Evolutionary conservation across 2,888 invertebrate species (phyloP).

Genomic region (Kuschelorhynchus macadamiae): DNA sequence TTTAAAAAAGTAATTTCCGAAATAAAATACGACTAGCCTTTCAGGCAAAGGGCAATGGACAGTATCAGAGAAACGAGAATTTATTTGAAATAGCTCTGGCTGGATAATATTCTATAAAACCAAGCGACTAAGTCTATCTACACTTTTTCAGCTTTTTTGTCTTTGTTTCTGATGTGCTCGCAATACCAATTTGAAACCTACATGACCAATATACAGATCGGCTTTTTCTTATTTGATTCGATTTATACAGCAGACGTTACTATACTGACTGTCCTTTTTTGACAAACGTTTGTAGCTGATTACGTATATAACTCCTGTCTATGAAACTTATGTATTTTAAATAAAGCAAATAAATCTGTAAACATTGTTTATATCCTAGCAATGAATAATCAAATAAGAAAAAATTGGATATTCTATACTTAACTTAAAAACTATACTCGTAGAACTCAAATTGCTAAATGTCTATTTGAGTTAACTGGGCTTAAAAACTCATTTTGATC

Average conservation of each 20-base stretch:
- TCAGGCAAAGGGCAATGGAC: conserved; percentile 33
- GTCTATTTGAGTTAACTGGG: too few species aligned
- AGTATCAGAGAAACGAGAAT: conserved; percentile 37
- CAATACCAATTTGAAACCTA: conserved; percentile 31
- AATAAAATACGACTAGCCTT: conserved; percentile 34
- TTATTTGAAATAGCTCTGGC: conserved; percentile 44
- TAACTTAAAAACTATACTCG: too few species aligned
- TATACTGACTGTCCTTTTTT: background rate
- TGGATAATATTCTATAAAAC: conserved; percentile 45
- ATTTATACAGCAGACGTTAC: background rate
- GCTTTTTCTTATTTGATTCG: background rate
- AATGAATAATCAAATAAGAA: too few species aligned
- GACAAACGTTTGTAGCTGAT: too few species aligned
- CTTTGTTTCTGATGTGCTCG: conserved; percentile 38
- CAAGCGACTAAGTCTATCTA: conserved; percentile 38
- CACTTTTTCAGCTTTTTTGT: conserved; percentile 39
- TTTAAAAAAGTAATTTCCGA: conserved; percentile 40
- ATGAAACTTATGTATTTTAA: too few species aligned
- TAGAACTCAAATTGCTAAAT: too few species aligned
- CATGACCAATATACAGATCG: conserved; percentile 16
- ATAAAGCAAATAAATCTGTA: too few species aligned
- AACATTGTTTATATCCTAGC: too few species aligned
- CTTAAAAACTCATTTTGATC: too few species aligned
- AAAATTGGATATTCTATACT: too few species aligned
- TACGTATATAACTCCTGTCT: too few species aligned